Base-by-base conservation (phyloP, 2,113 vertebrate genomes). In the Grammomys surdaster region DNA sequence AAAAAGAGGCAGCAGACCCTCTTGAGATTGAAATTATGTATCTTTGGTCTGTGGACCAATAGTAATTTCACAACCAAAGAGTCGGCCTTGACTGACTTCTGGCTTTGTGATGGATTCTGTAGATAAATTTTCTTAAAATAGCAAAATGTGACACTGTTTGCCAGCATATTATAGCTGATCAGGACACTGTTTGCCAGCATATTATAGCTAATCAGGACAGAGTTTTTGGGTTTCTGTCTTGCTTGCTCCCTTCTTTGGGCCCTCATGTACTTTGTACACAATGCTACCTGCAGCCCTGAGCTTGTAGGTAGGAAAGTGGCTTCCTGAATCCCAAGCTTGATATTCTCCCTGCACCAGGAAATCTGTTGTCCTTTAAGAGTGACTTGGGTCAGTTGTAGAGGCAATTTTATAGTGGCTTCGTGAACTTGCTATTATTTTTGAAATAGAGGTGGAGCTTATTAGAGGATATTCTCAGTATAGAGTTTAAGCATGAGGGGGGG, bases 81-180 rank as follows among this genome's bases (percentile, higher is more conserved):
- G 7, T 51, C 12, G 78, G 24, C 14, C 26, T 86, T 76, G 7
- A 60, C 46, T 96, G 14, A 72, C 76, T 17, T 76, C 78, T 94
- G 69, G 65, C 86, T 92, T 86, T 89, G 33, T 75, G 24, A 60
- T 56, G 63, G 33, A 77, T 7, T 73, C 43, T 89, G 48, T 43
- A 94, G 17, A 4, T 92, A 36, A 65, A 3, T 88, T 85, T 93
- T 84, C 93, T 86, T 78, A 43, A 90, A 77, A 77, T 89, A 73
- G 63, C 72, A 82, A 95, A 91, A 36, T 10, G 9, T 87, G 86
- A 24, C 60, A 33, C 11, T 85, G n/a, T 94, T 75, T 8, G 89
- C 13, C 43, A 48, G 24, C 75, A 48, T 69, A 7, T 76, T 7
- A 10, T 3, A 20, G 40, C 28, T 48, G 3, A 36, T 43, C 60